Conservation (phyloP, 2,113 vertebrate genomes). For the Balaenoptera acutorostrata region DNA sequence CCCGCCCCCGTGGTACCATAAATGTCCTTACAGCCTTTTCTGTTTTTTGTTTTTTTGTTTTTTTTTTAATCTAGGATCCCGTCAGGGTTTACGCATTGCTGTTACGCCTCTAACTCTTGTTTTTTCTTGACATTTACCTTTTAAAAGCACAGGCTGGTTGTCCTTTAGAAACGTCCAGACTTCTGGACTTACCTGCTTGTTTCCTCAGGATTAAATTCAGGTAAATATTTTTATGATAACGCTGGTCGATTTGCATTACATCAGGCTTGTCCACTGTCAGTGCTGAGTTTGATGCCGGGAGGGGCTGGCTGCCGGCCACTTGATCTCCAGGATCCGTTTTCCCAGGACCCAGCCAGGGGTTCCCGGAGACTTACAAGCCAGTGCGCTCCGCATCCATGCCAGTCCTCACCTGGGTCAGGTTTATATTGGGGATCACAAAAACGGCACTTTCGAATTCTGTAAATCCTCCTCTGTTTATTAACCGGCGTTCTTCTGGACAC, state of each 20-base stretch:
- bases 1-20: background rate
- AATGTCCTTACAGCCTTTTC: background rate
- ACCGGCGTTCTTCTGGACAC: background rate
- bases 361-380: background rate
- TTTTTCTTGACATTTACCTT: background rate
- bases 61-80: background rate
- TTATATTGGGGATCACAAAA: background rate
- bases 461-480: background rate
- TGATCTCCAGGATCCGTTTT: background rate
- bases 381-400: background rate
- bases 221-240: background rate
- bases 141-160: background rate
- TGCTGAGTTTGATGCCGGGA: background rate
- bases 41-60: background rate
- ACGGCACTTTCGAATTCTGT: background rate
- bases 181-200: background rate
- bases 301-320: background rate
- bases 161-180: background rate
- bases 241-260: background rate
- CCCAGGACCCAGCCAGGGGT: no score
- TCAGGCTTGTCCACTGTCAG: background rate
- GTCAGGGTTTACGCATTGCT: background rate
- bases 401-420: background rate
- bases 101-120: background rate
- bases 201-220: background rate